Evolutionary conservation across 2,888 invertebrate species (phyloP), one percentile per base, ranked within the genome.

Genomic region (Lissonota sp.): DNA sequence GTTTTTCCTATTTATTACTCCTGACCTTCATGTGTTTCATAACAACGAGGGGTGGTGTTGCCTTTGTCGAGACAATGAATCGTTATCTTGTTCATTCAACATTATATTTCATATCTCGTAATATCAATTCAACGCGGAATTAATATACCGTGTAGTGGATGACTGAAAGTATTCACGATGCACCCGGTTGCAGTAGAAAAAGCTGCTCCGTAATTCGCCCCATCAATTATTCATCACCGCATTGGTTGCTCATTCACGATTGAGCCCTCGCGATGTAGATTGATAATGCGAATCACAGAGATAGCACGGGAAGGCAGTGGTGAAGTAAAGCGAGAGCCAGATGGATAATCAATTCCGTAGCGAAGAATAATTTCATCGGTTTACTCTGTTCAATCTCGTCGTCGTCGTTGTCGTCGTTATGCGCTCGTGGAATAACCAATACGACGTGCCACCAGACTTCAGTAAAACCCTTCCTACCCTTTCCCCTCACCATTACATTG

Each of bases 331-430:
- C 46, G 42, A 57, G 55, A 74, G 72, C 6, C 62, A 37, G 70
- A 57, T 55, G 58, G 69, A 63, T 73, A 64, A 80, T 80, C 69
- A 64, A 80, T 77, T 76, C 46, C 80, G 62, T 37, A 49, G 72
- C n/a, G 64, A 51, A 70, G 74, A 79, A 74, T 79, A 69, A 79
- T 79, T 74, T 74, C 64, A 80, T 72, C 57, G 80, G 63, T 63
- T 73, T 69, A 46, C 72, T 72, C 67, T 44, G 70, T 51, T 70
- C 66, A 39, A 58, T 58, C 51, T 70, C 63, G 12, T 69, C 69
- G 63, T 73, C 40, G 12, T 64, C 72, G 66, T 60, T 57, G 64
- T 66, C 64, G 73, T 49, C 49, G 49, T 49, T 26, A 26, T 72
- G 62, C 44, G 71, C 67, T 63, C 49, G 67, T 60, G 62, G 67